Conservation (phyloP, 1,140 invertebrate species). For the Nylanderia fulva region DNA sequence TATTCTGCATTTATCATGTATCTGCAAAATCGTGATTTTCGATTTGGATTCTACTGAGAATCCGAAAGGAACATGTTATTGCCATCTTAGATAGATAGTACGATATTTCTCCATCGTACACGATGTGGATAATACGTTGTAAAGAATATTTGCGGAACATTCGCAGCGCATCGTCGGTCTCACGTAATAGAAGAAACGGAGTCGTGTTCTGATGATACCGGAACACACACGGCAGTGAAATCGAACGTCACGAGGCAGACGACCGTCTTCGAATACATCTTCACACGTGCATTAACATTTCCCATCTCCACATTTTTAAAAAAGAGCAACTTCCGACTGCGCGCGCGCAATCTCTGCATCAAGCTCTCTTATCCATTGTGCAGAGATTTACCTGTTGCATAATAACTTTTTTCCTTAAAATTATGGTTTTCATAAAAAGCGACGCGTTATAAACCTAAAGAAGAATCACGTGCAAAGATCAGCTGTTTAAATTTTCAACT, state of each 20-base stretch:
- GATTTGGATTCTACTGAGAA: neutral
- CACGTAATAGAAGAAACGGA: slow-evolving; percentile 37
- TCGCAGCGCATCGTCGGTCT: neutral
- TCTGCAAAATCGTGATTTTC: neutral
- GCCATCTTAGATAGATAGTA: neutral
- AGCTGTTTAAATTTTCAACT: neutral
- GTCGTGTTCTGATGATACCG: slow-evolving; percentile 63
- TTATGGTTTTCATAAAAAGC: neutral
- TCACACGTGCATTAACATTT: slow-evolving; percentile 23
- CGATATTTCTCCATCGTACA: neutral
- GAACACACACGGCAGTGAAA: slow-evolving; percentile 62
- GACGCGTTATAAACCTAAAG: neutral
- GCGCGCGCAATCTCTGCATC: neutral
- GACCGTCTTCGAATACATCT: slow-evolving; percentile 40
- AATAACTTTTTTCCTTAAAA: neutral
- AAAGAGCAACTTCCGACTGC: slow-evolving; percentile 14
- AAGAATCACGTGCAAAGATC: neutral
- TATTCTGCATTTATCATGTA: neutral
- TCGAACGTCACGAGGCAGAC: slow-evolving; percentile 59
- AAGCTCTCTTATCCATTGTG: neutral
- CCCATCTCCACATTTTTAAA: slow-evolving; percentile 13
- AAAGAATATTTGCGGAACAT: slow-evolving; percentile 11
- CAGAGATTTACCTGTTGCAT: neutral
- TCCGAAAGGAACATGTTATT: neutral
- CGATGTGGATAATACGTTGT: neutral